These are phyloP conservation scores for Limnodromus scolopaceus DNA, from an alignment of 2,797 vertebrate genomes.

Conservation along the genomic window DNA sequence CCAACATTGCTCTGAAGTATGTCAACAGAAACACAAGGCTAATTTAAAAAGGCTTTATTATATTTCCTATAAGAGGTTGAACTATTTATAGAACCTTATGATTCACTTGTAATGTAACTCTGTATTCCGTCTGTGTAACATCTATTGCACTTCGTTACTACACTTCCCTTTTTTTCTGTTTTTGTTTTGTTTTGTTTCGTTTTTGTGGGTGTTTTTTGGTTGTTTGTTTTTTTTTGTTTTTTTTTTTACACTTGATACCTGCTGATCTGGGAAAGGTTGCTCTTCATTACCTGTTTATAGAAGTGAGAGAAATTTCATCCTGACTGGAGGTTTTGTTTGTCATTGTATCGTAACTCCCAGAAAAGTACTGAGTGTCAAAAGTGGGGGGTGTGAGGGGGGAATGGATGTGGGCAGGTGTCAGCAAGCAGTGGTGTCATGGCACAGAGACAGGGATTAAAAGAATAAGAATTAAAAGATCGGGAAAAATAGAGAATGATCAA, in stretches of 20 bases:
- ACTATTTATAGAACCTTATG: not conserved
- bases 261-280: not conserved
- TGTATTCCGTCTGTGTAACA: not conserved
- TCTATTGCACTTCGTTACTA: not conserved
- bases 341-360: not conserved
- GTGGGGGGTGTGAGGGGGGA: too few relatives aligned
- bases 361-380: not conserved
- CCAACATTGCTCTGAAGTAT: not conserved
- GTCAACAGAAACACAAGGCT: constrained; percentile 13
- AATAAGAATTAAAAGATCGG: not conserved
- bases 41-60: not conserved
- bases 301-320: not conserved
- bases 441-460: not conserved
- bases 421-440: not conserved
- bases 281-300: not conserved
- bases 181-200: too few relatives aligned
- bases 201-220: too few relatives aligned
- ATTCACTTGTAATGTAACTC: not conserved
- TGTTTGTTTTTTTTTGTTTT: too few relatives aligned
- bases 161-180: fast-evolving
- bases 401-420: not conserved
- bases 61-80: not conserved
- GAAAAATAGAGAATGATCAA: not conserved
- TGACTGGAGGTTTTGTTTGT: not conserved
- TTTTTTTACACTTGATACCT: not conserved